Conservation (phyloP, 2,113 vertebrate species). For the Perognathus longimembris region DNA sequence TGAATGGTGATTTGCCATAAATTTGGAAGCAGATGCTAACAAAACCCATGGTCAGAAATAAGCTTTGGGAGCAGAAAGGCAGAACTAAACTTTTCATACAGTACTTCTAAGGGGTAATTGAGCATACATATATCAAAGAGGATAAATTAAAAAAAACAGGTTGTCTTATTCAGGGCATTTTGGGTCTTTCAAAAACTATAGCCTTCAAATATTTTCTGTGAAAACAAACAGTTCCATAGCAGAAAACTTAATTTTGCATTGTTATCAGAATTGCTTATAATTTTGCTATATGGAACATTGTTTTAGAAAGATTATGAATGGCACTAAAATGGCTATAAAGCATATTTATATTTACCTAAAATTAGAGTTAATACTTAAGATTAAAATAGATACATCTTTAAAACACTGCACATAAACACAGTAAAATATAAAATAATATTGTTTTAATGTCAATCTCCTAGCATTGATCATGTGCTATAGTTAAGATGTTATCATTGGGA, state of each 20-base stretch:
- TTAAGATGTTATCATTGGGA: neutral
- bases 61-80: constrained; percentile 57
- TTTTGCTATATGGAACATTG: constrained; percentile 44
- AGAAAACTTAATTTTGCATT: constrained; percentile 55
- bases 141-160: constrained; percentile 62
- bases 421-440: constrained; percentile 11
- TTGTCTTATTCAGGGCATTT: constrained; percentile 72
- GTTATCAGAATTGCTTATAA: constrained; percentile 33
- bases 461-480: neutral
- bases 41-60: constrained; percentile 47
- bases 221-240: constrained; percentile 63
- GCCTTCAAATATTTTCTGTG: constrained; percentile 73
- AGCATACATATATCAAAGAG: constrained; percentile 67
- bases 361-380: constrained; percentile 25
- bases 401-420: constrained; percentile 21
- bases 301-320: constrained; percentile 49
- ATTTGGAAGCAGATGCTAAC: constrained; percentile 72
- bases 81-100: constrained; percentile 71
- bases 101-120: constrained; percentile 77
- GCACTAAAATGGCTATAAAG: constrained; percentile 42
- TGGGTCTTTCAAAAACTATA: constrained; percentile 40
- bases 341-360: neutral
- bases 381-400: constrained; percentile 46
- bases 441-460: neutral
- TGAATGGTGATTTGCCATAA: constrained; percentile 53